Conservation (phyloP, 2,888 invertebrate species). For the Patella ulyssiponensis region DNA sequence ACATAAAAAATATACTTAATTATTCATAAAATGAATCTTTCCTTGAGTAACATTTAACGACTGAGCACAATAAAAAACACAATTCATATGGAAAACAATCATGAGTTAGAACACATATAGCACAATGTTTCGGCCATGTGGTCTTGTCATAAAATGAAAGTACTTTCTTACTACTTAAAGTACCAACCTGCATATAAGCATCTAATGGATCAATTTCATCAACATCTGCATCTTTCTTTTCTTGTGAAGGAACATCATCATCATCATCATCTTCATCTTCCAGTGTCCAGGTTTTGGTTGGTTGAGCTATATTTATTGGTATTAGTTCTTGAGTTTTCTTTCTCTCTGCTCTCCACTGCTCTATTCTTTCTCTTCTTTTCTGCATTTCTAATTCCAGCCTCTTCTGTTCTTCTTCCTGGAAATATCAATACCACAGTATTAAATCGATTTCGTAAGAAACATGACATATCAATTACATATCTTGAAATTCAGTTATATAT, state of each 20-base stretch:
- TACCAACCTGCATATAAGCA: slow-evolving; percentile 90
- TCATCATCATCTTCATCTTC: slow-evolving; percentile 95
- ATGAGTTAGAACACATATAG: no score
- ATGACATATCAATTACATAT: background rate
- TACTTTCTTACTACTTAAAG: background rate
- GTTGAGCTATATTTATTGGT: slow-evolving; percentile 60
- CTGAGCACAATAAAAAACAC: no score
- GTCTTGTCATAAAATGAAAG: no score
- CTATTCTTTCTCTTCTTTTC: slow-evolving; percentile 93
- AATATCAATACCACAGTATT: background rate
- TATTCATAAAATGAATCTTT: no score
- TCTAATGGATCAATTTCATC: slow-evolving; percentile 86
- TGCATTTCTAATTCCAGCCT: slow-evolving; percentile 93
- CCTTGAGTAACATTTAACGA: no score
- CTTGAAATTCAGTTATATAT: no score
- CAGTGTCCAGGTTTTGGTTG: slow-evolving; percentile 89
- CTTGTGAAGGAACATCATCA: slow-evolving; percentile 75
- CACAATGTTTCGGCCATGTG: no score
- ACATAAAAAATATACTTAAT: background rate
- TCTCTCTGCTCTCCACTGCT: slow-evolving; percentile 94
- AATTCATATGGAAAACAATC: no score
- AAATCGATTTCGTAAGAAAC: background rate
- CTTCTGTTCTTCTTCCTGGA: slow-evolving; percentile 70
- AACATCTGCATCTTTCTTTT: slow-evolving; percentile 52
- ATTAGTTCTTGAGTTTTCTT: slow-evolving; percentile 89